Percentiles rank a stretch among this genome's conserved stretches.
These are phyloP conservation scores for Cataglyphis altisquamis DNA, from an alignment of 2,888 invertebrate species.

Conservation along the genomic window DNA sequence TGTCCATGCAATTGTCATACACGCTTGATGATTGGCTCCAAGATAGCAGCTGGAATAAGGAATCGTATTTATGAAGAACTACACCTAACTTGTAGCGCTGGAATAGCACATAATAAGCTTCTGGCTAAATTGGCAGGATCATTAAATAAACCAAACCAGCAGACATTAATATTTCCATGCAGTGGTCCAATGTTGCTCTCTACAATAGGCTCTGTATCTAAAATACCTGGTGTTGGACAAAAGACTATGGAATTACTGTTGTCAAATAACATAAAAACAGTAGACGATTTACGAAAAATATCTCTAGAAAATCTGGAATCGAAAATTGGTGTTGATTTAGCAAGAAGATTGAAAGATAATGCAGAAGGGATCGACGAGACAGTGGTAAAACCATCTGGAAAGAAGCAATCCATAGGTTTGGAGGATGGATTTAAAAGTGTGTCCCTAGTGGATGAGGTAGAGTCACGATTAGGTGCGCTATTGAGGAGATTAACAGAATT, in stretches of 20 bases:
- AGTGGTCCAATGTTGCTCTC: slow-evolving; percentile 90
- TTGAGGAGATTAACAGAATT: slow-evolving; percentile 91
- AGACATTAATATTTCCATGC: slow-evolving; percentile 92
- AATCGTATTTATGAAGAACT: slow-evolving; percentile 90
- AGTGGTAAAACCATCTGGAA: slow-evolving; percentile 91
- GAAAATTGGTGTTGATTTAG: slow-evolving; percentile 90
- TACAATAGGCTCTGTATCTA: slow-evolving; percentile 88
- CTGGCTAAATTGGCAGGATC: slow-evolving; percentile 92
- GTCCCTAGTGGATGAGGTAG: slow-evolving; percentile 91
- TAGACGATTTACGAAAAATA: slow-evolving; percentile 90
- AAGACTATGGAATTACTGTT: slow-evolving; percentile 90
- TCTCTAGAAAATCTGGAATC: slow-evolving; percentile 87
- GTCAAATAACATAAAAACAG: slow-evolving; percentile 89
- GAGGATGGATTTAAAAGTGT: slow-evolving; percentile 93
- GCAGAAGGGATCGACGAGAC: slow-evolving; percentile 92
- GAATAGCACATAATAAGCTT: slow-evolving; percentile 94
- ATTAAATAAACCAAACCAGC: slow-evolving; percentile 93
- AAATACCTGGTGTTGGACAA: slow-evolving; percentile 92
- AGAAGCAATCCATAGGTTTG: slow-evolving; percentile 92
- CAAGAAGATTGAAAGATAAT: slow-evolving; percentile 90
- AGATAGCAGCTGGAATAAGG: slow-evolving; percentile 92
- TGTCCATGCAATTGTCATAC: slow-evolving; percentile 93
- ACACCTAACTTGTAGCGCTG: slow-evolving; percentile 93
- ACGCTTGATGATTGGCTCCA: slow-evolving; percentile 90
- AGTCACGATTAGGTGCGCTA: slow-evolving; percentile 90